A percentile compares a stretch with the other conserved stretches of the same genome.
phyloP scores from a whole-genome alignment of 2,888 invertebrate species.

The Xylota sylvarum region DNA sequence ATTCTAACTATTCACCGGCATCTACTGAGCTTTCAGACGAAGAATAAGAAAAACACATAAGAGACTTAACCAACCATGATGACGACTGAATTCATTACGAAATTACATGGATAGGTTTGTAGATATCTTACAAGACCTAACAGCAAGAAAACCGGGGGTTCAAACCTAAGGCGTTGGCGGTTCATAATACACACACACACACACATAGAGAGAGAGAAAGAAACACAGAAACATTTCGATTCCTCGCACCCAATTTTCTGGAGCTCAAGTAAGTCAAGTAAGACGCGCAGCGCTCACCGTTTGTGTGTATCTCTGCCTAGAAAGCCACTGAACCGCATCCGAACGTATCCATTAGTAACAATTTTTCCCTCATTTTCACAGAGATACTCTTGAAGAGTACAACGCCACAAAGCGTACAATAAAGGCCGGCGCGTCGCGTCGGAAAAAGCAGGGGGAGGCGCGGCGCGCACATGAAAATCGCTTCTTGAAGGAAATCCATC shows the following conservation, averaged over 20 bases:
- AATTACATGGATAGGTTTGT: slow-evolving; percentile 70
- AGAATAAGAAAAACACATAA: slow-evolving; percentile 41
- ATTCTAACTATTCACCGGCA: slow-evolving; percentile 37
- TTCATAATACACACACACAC: slow-evolving; percentile 55
- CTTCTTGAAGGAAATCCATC: slow-evolving; percentile 74
- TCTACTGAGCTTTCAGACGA: slow-evolving; percentile 50
- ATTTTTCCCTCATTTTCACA: slow-evolving; percentile 77
- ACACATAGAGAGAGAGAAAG: slow-evolving; percentile 5
- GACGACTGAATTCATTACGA: slow-evolving; percentile 75
- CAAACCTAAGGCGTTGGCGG: slow-evolving; percentile 71
- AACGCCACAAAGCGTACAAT: slow-evolving; percentile 39
- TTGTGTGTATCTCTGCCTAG: slow-evolving; percentile 67
- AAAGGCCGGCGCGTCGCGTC: slow-evolving; percentile 6
- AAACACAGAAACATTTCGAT: slow-evolving; percentile 61
- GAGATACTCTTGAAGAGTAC: slow-evolving; percentile 47
- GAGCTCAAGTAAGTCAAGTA: slow-evolving; percentile 75
- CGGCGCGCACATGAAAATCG: slow-evolving; percentile 69
- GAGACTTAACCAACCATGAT: slow-evolving; percentile 73
- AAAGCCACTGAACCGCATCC: slow-evolving; percentile 77
- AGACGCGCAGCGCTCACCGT: slow-evolving; percentile 62
- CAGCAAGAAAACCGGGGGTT: slow-evolving; percentile 51
- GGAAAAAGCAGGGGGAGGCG: neutral
- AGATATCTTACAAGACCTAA: slow-evolving; percentile 42
- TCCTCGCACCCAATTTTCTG: slow-evolving; percentile 75
- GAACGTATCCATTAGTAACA: slow-evolving; percentile 77